Base-by-base conservation (phyloP, 1,140 invertebrate species). In the Hetaerina americana region DNA sequence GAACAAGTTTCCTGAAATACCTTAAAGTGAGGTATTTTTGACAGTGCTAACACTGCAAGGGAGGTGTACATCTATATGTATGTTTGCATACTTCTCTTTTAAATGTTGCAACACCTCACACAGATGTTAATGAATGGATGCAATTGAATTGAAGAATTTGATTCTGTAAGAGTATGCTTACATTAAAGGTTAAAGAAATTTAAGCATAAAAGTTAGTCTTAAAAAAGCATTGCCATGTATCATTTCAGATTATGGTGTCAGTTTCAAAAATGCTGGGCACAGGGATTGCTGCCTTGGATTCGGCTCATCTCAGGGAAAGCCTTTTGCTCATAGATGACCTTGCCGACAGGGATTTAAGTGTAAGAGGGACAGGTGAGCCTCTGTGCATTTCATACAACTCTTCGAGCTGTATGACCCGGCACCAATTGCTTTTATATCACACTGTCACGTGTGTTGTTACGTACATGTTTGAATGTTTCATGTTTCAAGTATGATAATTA, bases 271-370 rank as follows among this genome's bases (percentile, higher is more conserved):
- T 97, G 80, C 85, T 96, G 57, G 93, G 94, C 68, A 24, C 1
- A 2, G 93, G 91, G 77, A 88, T 94, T 3, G 90, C 91, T 29
- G 90, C 91, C 10, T 81, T 96, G 66, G 95, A 95, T 79, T 95
- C 94, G 80, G 88, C 91, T 22, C 84, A 93, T 24, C 95, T 97
- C 80, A 92, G 95, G 84, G 94, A 96, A 80, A 94, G 92, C 75
- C 81, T 97, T 0, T 94, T 93, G 0, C 85, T 96, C 6, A 95
- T 97, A 76, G 96, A 96, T 78, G 95, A 92, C 78, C 96, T 94
- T 79, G 94, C 94, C 0, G 89, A 88, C 10, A 94, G 91, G 73
- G 95, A 97, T 80, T 95, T 95, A 83, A 92, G 89, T 6, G 96
- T 97, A 92, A 95, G 95, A 81, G 90, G 90, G 76, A 93, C 92